Evolutionary conservation across 2,113 vertebrate genomes (phyloP).

Genomic region (Phaethornis superciliosus): DNA sequence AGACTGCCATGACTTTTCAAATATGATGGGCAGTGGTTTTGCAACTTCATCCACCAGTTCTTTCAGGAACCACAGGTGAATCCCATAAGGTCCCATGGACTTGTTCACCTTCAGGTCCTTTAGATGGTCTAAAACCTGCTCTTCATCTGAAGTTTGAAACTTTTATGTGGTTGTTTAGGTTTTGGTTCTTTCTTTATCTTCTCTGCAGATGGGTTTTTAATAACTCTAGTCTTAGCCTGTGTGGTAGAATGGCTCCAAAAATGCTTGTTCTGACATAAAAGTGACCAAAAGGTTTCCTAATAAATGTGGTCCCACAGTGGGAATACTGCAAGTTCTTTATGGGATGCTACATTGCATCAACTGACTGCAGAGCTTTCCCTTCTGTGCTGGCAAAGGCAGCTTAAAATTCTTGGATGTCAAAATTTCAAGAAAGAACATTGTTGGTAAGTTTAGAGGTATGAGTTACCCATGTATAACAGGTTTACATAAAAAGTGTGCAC

Average conservation of each 20-base stretch:
- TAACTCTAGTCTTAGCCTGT: background rate
- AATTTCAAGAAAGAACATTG: background rate
- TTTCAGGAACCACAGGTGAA: too few relatives aligned
- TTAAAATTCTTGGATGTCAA: background rate
- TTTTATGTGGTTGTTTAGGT: background rate
- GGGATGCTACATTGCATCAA: accelerated
- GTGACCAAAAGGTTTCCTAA: background rate
- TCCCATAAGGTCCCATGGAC: too few relatives aligned
- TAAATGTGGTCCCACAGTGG: background rate
- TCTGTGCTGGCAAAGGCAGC: background rate
- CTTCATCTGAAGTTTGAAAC: background rate
- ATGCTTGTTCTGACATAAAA: background rate
- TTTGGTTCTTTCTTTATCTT: background rate
- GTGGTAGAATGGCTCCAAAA: background rate
- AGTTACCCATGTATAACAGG: background rate
- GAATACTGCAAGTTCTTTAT: background rate
- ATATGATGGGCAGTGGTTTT: too few relatives aligned
- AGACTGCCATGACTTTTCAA: too few relatives aligned
- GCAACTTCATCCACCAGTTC: too few relatives aligned
- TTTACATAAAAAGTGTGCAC: accelerated
- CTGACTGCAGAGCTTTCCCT: accelerated
- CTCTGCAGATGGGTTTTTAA: background rate
- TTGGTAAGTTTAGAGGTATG: background rate
- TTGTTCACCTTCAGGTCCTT: too few relatives aligned
- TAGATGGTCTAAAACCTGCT: too few relatives aligned